Evolutionary conservation across 2,113 vertebrate species (phyloP).

Genomic region (Cyprinodon brontotheroides): DNA sequence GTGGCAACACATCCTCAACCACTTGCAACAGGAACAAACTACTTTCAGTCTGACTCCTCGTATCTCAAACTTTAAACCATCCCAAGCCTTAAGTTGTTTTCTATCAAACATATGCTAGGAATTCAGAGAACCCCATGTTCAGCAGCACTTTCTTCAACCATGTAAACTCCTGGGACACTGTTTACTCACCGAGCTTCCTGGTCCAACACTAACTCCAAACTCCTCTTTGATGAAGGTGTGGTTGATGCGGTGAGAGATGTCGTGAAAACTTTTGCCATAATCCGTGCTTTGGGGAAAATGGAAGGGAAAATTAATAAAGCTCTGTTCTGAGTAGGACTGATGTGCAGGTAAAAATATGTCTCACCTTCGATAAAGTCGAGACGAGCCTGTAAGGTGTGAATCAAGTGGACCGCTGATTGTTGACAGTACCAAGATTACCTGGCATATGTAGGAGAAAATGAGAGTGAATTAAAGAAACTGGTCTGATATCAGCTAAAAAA

Average conservation of each 20-base stretch:
- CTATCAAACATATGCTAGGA: background rate
- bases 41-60: background rate
- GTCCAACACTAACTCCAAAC: constrained; percentile 81
- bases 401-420: constrained; percentile 73
- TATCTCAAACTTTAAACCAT: background rate
- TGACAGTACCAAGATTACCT: constrained; percentile 83
- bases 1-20: constrained; percentile 13
- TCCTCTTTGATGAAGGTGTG: constrained; percentile 81
- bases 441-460: background rate
- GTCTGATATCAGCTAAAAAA: too few species aligned
- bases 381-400: constrained; percentile 73
- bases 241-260: constrained; percentile 81
- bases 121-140: background rate
- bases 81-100: background rate
- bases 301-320: background rate
- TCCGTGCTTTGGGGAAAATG: constrained; percentile 70
- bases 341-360: background rate
- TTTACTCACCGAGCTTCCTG: constrained; percentile 76
- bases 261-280: constrained; percentile 83
- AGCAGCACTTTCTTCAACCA: background rate
- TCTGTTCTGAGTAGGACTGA: background rate
- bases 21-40: background rate
- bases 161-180: background rate
- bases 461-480: background rate
- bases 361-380: constrained; percentile 82